Percentiles rank a stretch among this genome's conserved stretches.
Conservation (phyloP, 2,797 vertebrate species). For the Helarctos malayanus region DNA sequence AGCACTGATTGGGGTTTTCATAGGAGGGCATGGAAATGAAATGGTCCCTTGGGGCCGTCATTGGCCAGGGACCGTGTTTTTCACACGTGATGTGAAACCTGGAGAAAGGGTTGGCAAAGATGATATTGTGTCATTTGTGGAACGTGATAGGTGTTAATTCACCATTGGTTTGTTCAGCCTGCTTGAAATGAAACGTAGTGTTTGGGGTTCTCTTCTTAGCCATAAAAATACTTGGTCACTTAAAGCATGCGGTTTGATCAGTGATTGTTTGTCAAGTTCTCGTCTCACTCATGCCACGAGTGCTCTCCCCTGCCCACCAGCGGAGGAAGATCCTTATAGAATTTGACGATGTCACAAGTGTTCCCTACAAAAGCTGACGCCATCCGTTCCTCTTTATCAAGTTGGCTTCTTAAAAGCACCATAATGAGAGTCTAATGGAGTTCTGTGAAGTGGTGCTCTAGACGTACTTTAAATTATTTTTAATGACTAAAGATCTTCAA, state of each 20-base stretch:
- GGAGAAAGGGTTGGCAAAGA: slow-evolving; percentile 11
- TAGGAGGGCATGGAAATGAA: not conserved
- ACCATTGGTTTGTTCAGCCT: not conserved
- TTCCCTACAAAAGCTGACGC: not conserved
- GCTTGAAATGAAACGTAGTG: slow-evolving; percentile 41
- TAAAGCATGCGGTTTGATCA: not conserved
- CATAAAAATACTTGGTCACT: not conserved
- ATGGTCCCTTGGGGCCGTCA: not conserved
- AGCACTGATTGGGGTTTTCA: slow-evolving; percentile 40
- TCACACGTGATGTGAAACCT: not conserved
- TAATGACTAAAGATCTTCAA: slow-evolving; percentile 51
- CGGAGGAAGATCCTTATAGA: not conserved
- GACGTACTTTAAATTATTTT: not conserved
- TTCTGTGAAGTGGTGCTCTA: slow-evolving; percentile 2
- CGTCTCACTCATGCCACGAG: not conserved
- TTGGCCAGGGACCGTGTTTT: not conserved
- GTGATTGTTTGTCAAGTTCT: slow-evolving; percentile 49
- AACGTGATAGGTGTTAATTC: slow-evolving; percentile 1
- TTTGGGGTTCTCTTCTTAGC: slow-evolving; percentile 9
- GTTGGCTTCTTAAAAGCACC: slow-evolving; percentile 34
- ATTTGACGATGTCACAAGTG: not conserved
- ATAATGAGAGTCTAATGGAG: slow-evolving; percentile 7
- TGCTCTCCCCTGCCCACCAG: not conserved
- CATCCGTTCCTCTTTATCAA: slow-evolving; percentile 6
- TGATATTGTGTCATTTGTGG: not conserved